Percentiles rank a stretch among this genome's conserved stretches.
Conservation (phyloP, 2,113 vertebrate genomes). For the Corythornis madagascariensis region DNA sequence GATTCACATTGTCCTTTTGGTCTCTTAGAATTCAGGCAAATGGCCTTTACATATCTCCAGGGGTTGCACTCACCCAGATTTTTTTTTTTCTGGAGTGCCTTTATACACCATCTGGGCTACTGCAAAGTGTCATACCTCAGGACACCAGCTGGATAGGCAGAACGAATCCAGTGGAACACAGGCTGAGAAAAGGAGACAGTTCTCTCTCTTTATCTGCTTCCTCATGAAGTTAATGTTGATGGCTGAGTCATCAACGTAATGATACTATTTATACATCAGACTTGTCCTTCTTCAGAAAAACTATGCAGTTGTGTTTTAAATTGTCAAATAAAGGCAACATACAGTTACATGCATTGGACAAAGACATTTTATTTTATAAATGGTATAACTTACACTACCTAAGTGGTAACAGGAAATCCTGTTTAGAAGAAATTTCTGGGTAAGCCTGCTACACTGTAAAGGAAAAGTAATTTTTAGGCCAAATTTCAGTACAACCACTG, state of each 20-base stretch:
- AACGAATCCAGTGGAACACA: rapidly evolving
- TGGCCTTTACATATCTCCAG: background rate
- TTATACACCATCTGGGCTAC: background rate
- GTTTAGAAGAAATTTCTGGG: background rate
- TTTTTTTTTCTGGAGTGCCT: background rate
- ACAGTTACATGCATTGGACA: background rate
- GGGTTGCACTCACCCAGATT: background rate
- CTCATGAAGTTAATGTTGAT: background rate
- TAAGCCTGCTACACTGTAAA: background rate
- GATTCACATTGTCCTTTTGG: background rate
- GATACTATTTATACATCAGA: background rate
- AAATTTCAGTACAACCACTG: background rate
- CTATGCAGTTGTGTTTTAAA: background rate
- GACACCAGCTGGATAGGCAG: background rate
- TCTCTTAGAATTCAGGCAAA: conserved; percentile 15
- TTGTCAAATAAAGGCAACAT: background rate
- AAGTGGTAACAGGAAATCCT: background rate
- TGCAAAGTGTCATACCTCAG: background rate
- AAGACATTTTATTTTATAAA: background rate
- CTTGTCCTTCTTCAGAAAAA: background rate
- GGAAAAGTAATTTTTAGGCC: background rate
- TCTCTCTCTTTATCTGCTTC: background rate
- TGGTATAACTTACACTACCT: background rate
- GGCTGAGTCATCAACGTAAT: background rate
- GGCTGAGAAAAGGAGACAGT: background rate